Base-by-base conservation (phyloP, 2,113 vertebrate species). In the Chinchilla lanigera region DNA sequence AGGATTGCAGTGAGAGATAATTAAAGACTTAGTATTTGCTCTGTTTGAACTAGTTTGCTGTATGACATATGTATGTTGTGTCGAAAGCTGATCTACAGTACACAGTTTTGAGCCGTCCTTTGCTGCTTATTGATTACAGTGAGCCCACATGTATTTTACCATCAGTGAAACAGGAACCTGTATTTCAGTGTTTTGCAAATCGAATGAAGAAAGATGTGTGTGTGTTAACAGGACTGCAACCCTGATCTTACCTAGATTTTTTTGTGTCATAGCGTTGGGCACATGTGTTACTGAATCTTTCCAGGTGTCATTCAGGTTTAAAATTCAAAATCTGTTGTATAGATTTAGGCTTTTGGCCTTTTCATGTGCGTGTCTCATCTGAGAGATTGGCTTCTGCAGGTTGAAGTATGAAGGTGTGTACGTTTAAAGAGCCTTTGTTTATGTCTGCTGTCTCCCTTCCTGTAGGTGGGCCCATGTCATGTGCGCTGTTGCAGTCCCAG, bases 401-500 rank as follows among this genome's bases (percentile, higher is more conserved):
- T 65, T 85, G 26, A 89, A 67, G 26, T 65, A 33, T 0, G 4
- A 41, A 41, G 61, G 28, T 63, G 19, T 60, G 8, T n/a, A 89
- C 91, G 82, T 65, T 90, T 54, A 91, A 86, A 86, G 78, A 56
- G 88, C 24, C 19, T 97, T 91, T 98, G 97, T 98, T 98, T 67
- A 86, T 97, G n/a, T 98, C 98, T 93, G 93, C 88, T 97, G 97
- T 96, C 91, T 98, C 98, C 95, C 97, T 96, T 97, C 98, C 98
- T 98, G 94, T 98, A 99, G 99, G 97, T 99, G 99, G 99, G 99
- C 99, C 90, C 99, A 99, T 81, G 98, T 99, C 97, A 99, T 99
- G 98, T 99, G 99, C 93, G 99, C 99, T 10, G 98, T 99, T 82
- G 99, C 99, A 5, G 98, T 99, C 93, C 99, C 99, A 93, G 99